Base-by-base conservation (phyloP, 2,888 invertebrate species). In the Camponotus fellah region DNA sequence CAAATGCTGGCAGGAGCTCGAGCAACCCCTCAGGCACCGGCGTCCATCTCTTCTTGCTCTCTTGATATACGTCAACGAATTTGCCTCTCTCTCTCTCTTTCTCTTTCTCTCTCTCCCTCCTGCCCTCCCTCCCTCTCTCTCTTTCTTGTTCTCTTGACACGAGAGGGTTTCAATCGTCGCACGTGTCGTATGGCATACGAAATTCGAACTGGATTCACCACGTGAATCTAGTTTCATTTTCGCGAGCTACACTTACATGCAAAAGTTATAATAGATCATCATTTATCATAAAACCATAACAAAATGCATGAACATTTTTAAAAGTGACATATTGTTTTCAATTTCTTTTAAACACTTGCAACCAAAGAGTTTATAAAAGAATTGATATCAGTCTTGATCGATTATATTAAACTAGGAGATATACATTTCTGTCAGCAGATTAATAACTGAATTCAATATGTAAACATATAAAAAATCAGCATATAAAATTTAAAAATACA, bases 1-100 rank as follows among this genome's bases (percentile, higher is more conserved):
- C 93, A 93, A 94, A 93, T 92, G 93, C 92, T 90, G 88, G 81
- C 90, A 88, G 88, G 88, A 91, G 90, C 87, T 88, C 89, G 87
- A 92, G 89, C 91, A 88, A 91, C 91, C 92, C 92, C 90, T 91
- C 87, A 88, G 86, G 88, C 88, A 89, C 80, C 76, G 86, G 62
- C 88, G 69, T 81, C 74, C 85, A 80, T 58, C 69, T 71, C 69
- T 62, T 65, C 83, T 82, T 83, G 83, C 82, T 89, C 88, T 85
- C 87, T 69, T 49, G 60, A n/a, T 62, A 46, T 37, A 80, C 71
- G 34, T 80, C 60, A 80, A 80, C 71, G 79, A 60, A 80, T 69
- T 34, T 60, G n/a, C 43, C 17, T 62, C 58, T 77, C 84, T 86
- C 85, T 79, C 74, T 80, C 80, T 82, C 86, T 85, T 83, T 43